These are phyloP conservation scores for Pluvialis apricaria DNA, from an alignment of 2,113 vertebrate genomes.

Conservation along the genomic window DNA sequence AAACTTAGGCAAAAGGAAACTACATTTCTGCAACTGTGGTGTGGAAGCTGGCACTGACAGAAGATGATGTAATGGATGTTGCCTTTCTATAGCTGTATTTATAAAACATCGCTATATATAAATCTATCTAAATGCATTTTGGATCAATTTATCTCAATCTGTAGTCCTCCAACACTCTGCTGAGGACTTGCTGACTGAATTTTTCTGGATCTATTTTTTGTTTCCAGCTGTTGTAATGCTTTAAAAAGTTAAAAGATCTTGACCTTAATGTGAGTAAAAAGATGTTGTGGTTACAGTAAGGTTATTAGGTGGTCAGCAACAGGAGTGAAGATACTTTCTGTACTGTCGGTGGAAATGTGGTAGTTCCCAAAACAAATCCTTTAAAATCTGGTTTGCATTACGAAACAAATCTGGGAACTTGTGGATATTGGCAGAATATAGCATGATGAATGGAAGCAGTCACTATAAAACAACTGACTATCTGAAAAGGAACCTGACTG, in stretches of 20 bases:
- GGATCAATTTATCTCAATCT: background rate
- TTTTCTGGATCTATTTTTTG: background rate
- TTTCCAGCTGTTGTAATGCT: background rate
- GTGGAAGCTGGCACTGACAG: background rate
- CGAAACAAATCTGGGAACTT: background rate
- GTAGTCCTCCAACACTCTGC: background rate
- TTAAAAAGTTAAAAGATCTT: conserved; percentile 1
- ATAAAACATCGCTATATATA: background rate
- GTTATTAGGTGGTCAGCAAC: background rate
- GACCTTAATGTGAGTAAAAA: background rate
- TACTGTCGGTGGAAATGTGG: background rate
- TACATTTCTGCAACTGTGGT: background rate
- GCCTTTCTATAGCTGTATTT: background rate
- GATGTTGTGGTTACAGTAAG: background rate
- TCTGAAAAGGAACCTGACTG: background rate
- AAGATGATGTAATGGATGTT: background rate
- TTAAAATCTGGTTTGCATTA: background rate
- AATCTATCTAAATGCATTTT: background rate
- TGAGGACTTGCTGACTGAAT: background rate
- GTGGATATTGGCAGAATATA: background rate
- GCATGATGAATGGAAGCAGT: background rate
- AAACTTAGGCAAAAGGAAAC: background rate
- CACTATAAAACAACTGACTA: background rate
- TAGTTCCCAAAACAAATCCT: background rate
- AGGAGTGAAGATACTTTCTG: background rate